Evolutionary conservation across 2,888 invertebrate genomes (phyloP).

Genomic region (Acanthacorydalis orientalis): DNA sequence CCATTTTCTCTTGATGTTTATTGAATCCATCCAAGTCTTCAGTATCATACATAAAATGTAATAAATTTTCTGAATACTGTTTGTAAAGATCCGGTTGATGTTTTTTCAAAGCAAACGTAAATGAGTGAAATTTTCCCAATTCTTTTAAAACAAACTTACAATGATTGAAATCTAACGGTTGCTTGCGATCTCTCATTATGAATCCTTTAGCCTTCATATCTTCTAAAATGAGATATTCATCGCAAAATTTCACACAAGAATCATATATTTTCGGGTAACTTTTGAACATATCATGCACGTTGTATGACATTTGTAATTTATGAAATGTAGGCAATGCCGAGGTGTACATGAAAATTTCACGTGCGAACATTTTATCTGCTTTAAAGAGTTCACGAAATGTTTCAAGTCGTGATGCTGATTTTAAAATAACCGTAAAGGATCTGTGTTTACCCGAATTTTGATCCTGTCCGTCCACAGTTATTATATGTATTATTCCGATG

Average conservation of each 20-base stretch:
- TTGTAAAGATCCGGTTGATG: background rate
- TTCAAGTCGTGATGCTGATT: background rate
- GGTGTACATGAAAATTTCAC: slow-evolving; percentile 6
- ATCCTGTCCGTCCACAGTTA: slow-evolving; percentile 8
- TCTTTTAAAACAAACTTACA: slow-evolving; percentile 1
- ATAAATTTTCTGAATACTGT: background rate
- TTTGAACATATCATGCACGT: slow-evolving; percentile 2
- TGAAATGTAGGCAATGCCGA: slow-evolving; percentile 8
- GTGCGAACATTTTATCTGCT: background rate
- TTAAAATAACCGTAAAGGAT: slow-evolving; percentile 1
- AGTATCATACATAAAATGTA: background rate
- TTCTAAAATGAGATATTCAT: background rate
- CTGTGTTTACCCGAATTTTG: slow-evolving; percentile 6
- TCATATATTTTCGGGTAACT: background rate
- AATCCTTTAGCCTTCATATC: slow-evolving; percentile 1
- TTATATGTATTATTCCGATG: slow-evolving; percentile 14
- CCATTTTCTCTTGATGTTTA: background rate
- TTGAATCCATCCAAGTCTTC: background rate
- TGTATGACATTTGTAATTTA: slow-evolving; percentile 7
- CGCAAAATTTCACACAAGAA: background rate
- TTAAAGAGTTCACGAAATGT: background rate
- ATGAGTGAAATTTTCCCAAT: background rate
- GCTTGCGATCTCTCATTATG: background rate
- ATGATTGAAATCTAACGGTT: background rate
- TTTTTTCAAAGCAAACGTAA: slow-evolving; percentile 2